These are phyloP conservation scores for Chaetura pelagica DNA, from an alignment of 2,113 vertebrate genomes.

Conservation along the genomic window DNA sequence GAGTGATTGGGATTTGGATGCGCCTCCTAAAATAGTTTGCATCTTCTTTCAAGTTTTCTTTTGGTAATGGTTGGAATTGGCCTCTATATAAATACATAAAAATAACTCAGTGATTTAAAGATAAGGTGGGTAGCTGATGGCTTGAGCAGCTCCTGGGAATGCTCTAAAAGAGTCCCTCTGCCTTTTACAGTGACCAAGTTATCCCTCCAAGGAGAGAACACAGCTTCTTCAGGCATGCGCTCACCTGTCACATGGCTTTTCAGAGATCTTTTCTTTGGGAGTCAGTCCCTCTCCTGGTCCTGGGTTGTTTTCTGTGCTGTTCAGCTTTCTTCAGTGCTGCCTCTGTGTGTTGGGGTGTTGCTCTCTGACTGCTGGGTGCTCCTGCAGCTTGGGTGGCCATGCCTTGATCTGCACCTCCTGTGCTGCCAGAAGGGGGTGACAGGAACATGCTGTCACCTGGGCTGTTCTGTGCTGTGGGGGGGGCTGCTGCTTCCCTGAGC, in stretches of 20 bases:
- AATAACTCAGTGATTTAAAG: neutral
- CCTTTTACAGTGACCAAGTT: neutral
- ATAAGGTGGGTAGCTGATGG: neutral
- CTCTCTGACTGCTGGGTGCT: neutral
- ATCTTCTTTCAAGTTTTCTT: neutral
- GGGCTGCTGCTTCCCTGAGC: neutral
- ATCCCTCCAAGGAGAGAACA: neutral
- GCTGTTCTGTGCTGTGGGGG: neutral
- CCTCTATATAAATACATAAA: neutral
- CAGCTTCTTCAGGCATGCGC: accelerated
- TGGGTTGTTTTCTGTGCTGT: neutral
- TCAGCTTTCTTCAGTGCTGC: neutral
- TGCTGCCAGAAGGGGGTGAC: accelerated
- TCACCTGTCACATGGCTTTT: neutral
- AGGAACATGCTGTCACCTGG: no score
- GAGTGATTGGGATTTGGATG: neutral
- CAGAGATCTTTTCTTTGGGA: neutral
- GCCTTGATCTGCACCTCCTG: neutral
- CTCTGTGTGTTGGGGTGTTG: neutral
- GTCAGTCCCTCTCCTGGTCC: neutral
- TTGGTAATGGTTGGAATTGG: neutral
- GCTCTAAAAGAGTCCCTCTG: neutral
- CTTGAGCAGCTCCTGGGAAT: neutral
- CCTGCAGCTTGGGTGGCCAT: neutral
- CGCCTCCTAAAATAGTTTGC: neutral